phyloP scores from a whole-genome alignment of 2,888 invertebrate genomes.

The Noctuana brunneofusca region DNA sequence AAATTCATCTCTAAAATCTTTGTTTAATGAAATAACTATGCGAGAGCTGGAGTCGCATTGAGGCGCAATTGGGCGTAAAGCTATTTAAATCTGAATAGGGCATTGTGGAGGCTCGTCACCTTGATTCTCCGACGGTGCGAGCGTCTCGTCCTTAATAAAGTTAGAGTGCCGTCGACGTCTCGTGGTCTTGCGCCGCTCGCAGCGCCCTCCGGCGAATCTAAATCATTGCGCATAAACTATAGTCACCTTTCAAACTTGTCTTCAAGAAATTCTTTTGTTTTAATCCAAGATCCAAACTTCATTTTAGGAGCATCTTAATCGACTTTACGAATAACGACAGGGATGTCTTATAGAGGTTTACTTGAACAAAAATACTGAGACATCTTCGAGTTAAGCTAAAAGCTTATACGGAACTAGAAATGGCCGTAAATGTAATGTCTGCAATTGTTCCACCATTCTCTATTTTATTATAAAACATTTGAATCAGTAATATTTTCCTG shows the following conservation, averaged over 20 bases:
- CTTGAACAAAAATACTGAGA: not conserved
- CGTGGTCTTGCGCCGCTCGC: constrained; percentile 46
- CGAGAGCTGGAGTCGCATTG: constrained; percentile 73
- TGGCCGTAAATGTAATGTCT: too few relatives aligned
- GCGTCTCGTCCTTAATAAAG: constrained; percentile 75
- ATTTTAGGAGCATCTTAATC: not conserved
- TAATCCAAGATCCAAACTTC: not conserved
- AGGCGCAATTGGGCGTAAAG: constrained; percentile 81
- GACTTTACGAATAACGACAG: not conserved
- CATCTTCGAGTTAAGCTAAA: not conserved
- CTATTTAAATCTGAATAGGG: constrained; percentile 82
- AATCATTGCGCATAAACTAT: constrained; percentile 64
- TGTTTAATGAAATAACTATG: constrained; percentile 79
- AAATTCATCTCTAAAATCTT: constrained; percentile 61
- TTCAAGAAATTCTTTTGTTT: constrained; percentile 32
- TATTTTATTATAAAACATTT: not conserved
- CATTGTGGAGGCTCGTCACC: constrained; percentile 80
- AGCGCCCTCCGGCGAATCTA: constrained; percentile 52
- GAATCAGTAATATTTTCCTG: not conserved
- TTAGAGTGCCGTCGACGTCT: constrained; percentile 67
- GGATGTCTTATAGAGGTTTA: not conserved
- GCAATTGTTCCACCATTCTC: too few relatives aligned
- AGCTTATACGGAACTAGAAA: too few relatives aligned
- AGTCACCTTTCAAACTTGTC: constrained; percentile 50
- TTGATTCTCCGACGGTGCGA: constrained; percentile 68